phyloP scores from a whole-genome alignment of 2,797 vertebrate species.

The Pygocentrus nattereri region DNA sequence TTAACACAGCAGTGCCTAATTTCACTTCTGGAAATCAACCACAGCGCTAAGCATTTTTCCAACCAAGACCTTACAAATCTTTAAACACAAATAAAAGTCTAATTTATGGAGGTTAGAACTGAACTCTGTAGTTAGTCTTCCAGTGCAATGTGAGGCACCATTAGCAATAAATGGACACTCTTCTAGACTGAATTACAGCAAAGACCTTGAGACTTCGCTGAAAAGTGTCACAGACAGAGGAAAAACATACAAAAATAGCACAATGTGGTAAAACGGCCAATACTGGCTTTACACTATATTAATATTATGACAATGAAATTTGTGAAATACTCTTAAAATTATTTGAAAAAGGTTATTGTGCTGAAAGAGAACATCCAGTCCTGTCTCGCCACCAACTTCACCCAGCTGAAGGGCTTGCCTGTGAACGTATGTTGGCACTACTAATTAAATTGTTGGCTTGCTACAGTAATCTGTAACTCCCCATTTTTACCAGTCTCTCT shows the following conservation, averaged over 20 bases:
- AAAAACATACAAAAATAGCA: background rate
- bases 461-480: background rate
- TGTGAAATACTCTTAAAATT: background rate
- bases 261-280: background rate
- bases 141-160: background rate
- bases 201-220: background rate
- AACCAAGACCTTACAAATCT: background rate
- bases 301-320: background rate
- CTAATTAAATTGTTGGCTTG: slow-evolving; percentile 10
- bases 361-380: background rate
- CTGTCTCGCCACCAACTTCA: background rate
- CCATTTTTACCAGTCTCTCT: background rate
- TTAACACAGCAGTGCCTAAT: background rate
- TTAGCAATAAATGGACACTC: background rate
- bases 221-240: background rate
- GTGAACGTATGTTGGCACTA: slow-evolving; percentile 7
- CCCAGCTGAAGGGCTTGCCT: background rate
- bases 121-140: background rate
- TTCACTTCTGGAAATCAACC: background rate
- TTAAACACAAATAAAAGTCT: background rate
- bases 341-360: background rate
- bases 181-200: background rate
- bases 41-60: background rate
- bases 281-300: background rate
- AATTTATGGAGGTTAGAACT: no score